Base-by-base conservation (phyloP, 2,888 invertebrate genomes). In the Drosophila birchii region DNA sequence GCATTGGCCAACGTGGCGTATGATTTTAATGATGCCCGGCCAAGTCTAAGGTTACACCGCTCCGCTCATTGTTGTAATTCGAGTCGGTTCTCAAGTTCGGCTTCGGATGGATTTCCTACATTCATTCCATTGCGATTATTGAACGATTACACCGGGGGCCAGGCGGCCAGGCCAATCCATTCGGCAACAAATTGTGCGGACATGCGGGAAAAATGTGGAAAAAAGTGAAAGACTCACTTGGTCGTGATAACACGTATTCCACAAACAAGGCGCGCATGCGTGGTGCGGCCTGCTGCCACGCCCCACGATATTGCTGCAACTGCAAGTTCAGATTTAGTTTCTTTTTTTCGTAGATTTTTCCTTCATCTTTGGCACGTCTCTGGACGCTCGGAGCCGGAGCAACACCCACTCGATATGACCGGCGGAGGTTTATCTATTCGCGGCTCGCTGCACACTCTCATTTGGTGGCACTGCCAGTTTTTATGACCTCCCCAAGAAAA, bases 191-290 rank as follows among this genome's bases (percentile, higher is more conserved):
- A 80, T 76, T 80, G 83, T 67, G 61, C 45, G 75, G 66, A 58
- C 69, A 76, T 71, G 72, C 78, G 78, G 57, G 49, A 32, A 49
- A 67, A 44, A 55, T 45, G 54, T 43, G 39, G 34, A 49, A 61
- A 60, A 70, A 71, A 57, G 74, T 53, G 41, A 74, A 43, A 72
- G 75, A 73, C 64, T 66, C 68, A 75, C 60, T 66, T 69, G 72
- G 77, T 88, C 88, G 86, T 88, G 85, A 88, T 85, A 85, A 86
- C 80, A 85, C 81, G 88, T 88, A 86, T 81, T 78, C 84, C 36
- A 67, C 54, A 66, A 74, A 71, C 78, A 77, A 74, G 80, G 55
- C 56, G 79, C 78, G 78, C 73, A 87, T 87, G 82, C 82, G 87
- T 84, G 82, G 81, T 76, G 63, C 63, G 51, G 57, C 56, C 56